Conservation (phyloP, 2,113 vertebrate genomes). For the Stegostoma tigrinum region DNA sequence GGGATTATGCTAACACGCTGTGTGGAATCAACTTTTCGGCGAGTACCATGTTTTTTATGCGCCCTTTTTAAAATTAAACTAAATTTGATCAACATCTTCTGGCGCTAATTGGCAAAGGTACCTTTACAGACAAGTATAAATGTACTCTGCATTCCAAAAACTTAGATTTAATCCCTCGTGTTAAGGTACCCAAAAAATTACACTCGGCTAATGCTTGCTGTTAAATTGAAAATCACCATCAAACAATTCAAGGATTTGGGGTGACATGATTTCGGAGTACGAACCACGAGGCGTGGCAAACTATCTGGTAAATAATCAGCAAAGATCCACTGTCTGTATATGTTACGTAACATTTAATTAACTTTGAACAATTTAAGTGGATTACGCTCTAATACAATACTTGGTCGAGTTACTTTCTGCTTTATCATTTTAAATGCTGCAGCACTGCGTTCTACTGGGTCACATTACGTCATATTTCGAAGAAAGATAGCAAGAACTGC, state of each 20-base stretch:
- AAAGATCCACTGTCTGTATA: neutral
- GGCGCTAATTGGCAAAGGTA: neutral
- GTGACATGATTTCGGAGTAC: neutral
- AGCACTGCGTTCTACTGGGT: neutral
- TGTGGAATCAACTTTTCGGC: neutral
- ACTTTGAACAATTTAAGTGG: neutral
- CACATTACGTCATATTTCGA: neutral
- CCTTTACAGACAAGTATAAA: neutral
- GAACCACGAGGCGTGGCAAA: neutral
- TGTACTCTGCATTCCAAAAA: neutral
- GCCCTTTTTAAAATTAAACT: neutral
- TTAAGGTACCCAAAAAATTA: neutral
- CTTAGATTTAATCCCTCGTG: neutral
- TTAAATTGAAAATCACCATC: neutral
- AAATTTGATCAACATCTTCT: neutral
- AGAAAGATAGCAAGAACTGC: no score
- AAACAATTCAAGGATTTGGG: neutral
- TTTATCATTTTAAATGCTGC: neutral
- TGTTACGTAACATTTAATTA: constrained; percentile 23
- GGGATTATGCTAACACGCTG: neutral
- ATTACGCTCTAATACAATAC: neutral
- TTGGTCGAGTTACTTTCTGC: neutral
- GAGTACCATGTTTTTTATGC: neutral
- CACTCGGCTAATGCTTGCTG: neutral
- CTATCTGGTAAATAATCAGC: neutral